Base-by-base conservation (phyloP, 2,888 invertebrate species). In the Campoletis raptor region DNA sequence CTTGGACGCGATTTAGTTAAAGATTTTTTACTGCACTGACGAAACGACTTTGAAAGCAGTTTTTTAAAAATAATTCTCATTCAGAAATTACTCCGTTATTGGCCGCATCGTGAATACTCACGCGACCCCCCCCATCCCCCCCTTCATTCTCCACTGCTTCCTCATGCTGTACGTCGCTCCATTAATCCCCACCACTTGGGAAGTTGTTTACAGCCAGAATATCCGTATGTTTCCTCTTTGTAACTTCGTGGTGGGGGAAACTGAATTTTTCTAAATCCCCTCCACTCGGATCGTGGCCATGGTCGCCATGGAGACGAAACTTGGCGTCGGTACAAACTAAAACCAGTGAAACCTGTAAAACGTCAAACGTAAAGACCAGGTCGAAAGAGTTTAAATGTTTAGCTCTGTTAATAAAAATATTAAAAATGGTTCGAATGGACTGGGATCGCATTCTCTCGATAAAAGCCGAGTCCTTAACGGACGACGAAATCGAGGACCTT, bases 401-500 rank as follows among this genome's bases (percentile, higher is more conserved):
- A 57, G 57, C 30, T 61, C 36, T 37, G 15, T 54, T 42, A 48
- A 24, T 40, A 8, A 48, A 8, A 12, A 15, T 12, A n/a, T 81
- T 18, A 15, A 89, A 85, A 87, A 90, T 90, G 90, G 92, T 90
- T 77, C 90, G 90, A 54, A 90, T 90, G 15, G 90, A 92, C 78
- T 92, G 92, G 92, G 91, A 91, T 81, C 90, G 90, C 7, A 90
- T 92, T 82, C 85, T 92, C 24, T 89, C 91, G 70, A 85, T 91
- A 57, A 90, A 91, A 85, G 89, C 89, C 4, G 88, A 87, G 24
- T 88, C 91, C 9, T 83, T 96, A 48, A 95, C 95, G 8, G 95
- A 96, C 85, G 95, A 95, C 6, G 96, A 96, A 88, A 96, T 96
- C 92, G 96, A 97, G 80, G 96, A 96, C 89, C 92, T 97, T 54